Base-by-base conservation (phyloP, 2,113 vertebrate species). In the Leucopsar rothschildi region DNA sequence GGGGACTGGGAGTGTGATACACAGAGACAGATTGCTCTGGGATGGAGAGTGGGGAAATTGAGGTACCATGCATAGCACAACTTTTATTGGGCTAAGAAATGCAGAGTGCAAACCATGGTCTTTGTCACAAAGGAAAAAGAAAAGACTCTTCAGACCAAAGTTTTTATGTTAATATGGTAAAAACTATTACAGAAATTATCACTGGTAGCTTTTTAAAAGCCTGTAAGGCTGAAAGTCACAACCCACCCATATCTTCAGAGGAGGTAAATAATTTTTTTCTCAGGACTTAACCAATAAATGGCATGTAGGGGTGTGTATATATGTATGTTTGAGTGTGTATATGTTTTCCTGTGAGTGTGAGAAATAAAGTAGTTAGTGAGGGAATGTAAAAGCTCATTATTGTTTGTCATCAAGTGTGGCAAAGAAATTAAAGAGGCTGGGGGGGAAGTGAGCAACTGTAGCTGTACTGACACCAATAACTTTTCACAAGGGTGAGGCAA, bases 401-500 rank as follows among this genome's bases (percentile, higher is more conserved):
- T 87, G 53, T 96, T 97, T 93, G 92, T 90, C 64, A 25, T 85
- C 18, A 5, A 82, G 42, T 45, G 23, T 47, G 72, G 82, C 52
- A 82, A 75, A 80, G 94, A 93, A 97, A 95, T 96, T 90, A 93
- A 94, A 95, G 86, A 92, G 88, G 63, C 42, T 50, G 49, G 22
- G 35, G 56, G 18, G n/a, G 68, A 65, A 90, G 70, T 0, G 15
- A 93, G 95, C 80, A 88, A 85, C 90, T 87, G 76, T 87, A 92
- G 64, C 82, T 23, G 11, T 18, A 24, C 52, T 96, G 94, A 95
- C 85, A 96, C 88, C 95, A 95, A 55, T 97, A 97, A 96, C 93
- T 95, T 97, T 96, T 97, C 91, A 97, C 0, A 15, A 90, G 95
- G 72, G 85, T 68, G 77, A 97, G 92, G 92, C 80, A 95, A 90